Percentiles rank a stretch among this genome's conserved stretches.
Evolutionary conservation across 2,888 invertebrate genomes (phyloP).

Genomic region (Xestobium rufovillosum): DNA sequence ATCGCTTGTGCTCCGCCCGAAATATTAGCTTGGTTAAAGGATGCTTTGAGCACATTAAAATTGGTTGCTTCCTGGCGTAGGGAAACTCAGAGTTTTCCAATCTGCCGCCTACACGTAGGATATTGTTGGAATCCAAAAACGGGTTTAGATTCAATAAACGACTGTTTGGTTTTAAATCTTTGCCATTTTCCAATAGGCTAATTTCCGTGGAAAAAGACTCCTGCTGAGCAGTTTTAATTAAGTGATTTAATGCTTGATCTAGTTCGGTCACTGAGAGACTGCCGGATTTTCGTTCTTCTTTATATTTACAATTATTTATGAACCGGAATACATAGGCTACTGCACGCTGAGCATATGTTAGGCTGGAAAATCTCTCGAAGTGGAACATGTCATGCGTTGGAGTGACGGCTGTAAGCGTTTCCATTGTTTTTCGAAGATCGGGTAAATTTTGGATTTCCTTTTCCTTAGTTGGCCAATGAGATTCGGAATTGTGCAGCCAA

Average conservation of each 20-base stretch:
- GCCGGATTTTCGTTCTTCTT: no score
- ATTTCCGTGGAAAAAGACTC: constrained; percentile 3
- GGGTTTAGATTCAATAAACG: constrained; percentile 2
- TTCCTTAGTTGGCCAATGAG: constrained; percentile 6
- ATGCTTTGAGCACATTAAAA: no score
- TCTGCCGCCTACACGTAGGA: no score
- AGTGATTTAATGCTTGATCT: neutral
- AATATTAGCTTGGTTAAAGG: no score
- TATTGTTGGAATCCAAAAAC: constrained; percentile 9
- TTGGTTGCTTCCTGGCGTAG: no score
- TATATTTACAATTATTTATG: no score
- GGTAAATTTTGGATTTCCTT: neutral
- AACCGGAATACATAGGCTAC: no score
- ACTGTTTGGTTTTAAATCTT: neutral
- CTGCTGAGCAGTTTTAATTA: constrained; percentile 5
- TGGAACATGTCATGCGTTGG: neutral
- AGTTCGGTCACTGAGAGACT: no score
- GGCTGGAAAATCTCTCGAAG: constrained; percentile 6
- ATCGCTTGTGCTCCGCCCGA: no score
- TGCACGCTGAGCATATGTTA: no score
- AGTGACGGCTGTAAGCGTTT: neutral
- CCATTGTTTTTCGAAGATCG: constrained; percentile 6
- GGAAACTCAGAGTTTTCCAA: no score
- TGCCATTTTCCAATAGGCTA: neutral
- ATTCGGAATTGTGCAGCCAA: constrained; percentile 7